phyloP scores from a whole-genome alignment of 2,888 invertebrate species.

The Plusia festucae region DNA sequence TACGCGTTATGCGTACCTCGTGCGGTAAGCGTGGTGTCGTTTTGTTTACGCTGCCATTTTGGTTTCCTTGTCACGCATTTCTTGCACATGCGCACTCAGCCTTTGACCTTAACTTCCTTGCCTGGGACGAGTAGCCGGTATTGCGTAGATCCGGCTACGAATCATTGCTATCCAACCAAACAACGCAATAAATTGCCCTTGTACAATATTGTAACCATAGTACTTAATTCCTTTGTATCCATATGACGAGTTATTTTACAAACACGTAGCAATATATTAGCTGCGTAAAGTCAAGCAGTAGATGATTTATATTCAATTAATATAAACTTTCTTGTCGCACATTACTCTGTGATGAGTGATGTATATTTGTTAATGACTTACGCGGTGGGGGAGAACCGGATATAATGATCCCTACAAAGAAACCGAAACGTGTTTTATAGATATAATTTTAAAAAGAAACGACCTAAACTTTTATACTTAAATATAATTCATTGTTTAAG shows the following conservation, averaged over 20 bases:
- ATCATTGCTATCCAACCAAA: slow-evolving; percentile 24
- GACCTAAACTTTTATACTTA: too few relatives aligned
- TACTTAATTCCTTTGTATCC: slow-evolving; percentile 39
- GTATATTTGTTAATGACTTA: background rate
- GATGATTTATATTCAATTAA: background rate
- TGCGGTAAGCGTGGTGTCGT: slow-evolving; percentile 34
- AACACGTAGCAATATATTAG: slow-evolving; percentile 27
- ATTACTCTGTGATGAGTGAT: background rate
- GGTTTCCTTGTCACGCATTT: slow-evolving; percentile 65
- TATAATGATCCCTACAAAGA: background rate
- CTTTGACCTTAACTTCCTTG: slow-evolving; percentile 46
- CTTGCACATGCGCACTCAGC: slow-evolving; percentile 72
- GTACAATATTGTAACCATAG: slow-evolving; percentile 45
- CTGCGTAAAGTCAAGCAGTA: slow-evolving; percentile 8
- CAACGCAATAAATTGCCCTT: slow-evolving; percentile 57
- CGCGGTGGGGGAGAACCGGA: background rate
- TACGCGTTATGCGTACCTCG: too few relatives aligned
- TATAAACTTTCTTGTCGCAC: background rate
- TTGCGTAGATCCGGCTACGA: slow-evolving; percentile 45
- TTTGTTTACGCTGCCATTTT: slow-evolving; percentile 64
- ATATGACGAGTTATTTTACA: slow-evolving; percentile 38
- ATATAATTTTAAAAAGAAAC: too few relatives aligned
- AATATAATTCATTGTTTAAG: background rate
- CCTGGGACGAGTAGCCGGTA: slow-evolving; percentile 35
- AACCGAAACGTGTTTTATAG: background rate